A percentile compares a stretch with the other conserved stretches of the same genome.
Conservation (phyloP, 2,113 vertebrate genomes). For the Noturus placidus region DNA sequence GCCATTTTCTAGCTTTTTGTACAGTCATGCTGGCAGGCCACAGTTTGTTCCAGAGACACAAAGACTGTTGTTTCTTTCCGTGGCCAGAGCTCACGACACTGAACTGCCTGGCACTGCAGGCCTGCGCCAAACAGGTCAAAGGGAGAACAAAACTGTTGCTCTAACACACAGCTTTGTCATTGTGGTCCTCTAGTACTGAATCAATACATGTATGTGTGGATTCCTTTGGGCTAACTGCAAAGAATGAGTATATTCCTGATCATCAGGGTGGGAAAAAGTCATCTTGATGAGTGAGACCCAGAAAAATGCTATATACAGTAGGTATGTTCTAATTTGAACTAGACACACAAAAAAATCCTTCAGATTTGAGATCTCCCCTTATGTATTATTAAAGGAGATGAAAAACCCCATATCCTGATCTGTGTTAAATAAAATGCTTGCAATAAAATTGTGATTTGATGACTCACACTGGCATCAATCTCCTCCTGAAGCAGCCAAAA, state of each 20-base stretch:
- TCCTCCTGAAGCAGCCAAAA: conserved; percentile 25
- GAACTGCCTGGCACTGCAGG: conserved; percentile 49
- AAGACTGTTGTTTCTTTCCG: conserved; percentile 45
- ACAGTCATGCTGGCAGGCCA: conserved; percentile 28
- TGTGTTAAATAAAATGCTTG: conserved; percentile 8
- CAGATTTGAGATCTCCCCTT: background rate
- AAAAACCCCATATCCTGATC: conserved; percentile 34
- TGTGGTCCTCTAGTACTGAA: conserved; percentile 60
- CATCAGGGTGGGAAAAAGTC: conserved; percentile 47
- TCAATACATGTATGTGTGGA: conserved; percentile 21
- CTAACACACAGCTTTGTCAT: conserved; percentile 65
- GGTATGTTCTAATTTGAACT: background rate
- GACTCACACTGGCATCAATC: conserved; percentile 22
- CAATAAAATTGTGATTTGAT: conserved; percentile 40
- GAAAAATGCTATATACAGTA: background rate
- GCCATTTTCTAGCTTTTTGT: conserved; percentile 25
- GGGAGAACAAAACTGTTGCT: conserved; percentile 66
- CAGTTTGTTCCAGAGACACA: conserved; percentile 44
- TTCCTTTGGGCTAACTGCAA: conserved; percentile 17
- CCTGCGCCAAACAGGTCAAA: conserved; percentile 44
- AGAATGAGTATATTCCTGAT: conserved; percentile 70
- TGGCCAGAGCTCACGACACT: conserved; percentile 12
- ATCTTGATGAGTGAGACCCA: conserved; percentile 38
- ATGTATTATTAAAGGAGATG: background rate
- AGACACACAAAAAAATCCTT: background rate